Percentiles rank a stretch among this genome's conserved stretches.
phyloP scores from a whole-genome alignment of 2,888 invertebrate species.

The Acrobasis repandana region DNA sequence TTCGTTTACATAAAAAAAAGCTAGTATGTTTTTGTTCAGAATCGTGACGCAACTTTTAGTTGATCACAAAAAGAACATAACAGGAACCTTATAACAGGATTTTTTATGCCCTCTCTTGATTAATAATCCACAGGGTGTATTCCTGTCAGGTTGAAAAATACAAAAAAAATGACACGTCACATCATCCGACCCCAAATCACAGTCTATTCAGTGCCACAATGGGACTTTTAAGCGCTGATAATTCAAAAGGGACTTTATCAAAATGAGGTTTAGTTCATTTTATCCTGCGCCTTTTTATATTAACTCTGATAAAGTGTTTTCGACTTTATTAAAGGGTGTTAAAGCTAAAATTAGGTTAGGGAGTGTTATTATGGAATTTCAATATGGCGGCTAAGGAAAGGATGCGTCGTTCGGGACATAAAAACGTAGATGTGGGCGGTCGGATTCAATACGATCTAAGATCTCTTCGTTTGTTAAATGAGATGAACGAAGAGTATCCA shows the following conservation, averaged over 20 bases:
- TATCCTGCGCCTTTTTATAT: slow-evolving; percentile 29
- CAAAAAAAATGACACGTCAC: slow-evolving; percentile 60
- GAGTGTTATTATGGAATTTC: slow-evolving; percentile 56
- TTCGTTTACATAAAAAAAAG: slow-evolving; percentile 5
- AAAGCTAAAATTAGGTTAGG: slow-evolving; percentile 55
- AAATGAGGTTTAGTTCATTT: slow-evolving; percentile 53
- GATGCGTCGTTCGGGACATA: slow-evolving; percentile 64
- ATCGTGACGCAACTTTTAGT: slow-evolving; percentile 29
- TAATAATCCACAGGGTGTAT: slow-evolving; percentile 58
- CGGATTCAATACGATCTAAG: slow-evolving; percentile 52
- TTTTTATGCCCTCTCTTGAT: slow-evolving; percentile 49
- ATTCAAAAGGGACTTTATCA: slow-evolving; percentile 53
- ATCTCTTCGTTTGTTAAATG: too few relatives aligned
- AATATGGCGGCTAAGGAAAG: slow-evolving; percentile 65
- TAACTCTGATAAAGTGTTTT: slow-evolving; percentile 37
- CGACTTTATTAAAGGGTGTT: slow-evolving; percentile 41
- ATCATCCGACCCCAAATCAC: slow-evolving; percentile 66
- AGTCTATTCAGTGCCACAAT: slow-evolving; percentile 62
- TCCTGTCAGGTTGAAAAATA: slow-evolving; percentile 57
- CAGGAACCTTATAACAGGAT: slow-evolving; percentile 34
- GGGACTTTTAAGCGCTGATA: slow-evolving; percentile 47
- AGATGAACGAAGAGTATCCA: too few relatives aligned
- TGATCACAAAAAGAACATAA: slow-evolving; percentile 4
- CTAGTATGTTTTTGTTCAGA: background rate
- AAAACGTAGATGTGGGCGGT: slow-evolving; percentile 72